Conservation (phyloP, 2,113 vertebrate species). For the Ia io region DNA sequence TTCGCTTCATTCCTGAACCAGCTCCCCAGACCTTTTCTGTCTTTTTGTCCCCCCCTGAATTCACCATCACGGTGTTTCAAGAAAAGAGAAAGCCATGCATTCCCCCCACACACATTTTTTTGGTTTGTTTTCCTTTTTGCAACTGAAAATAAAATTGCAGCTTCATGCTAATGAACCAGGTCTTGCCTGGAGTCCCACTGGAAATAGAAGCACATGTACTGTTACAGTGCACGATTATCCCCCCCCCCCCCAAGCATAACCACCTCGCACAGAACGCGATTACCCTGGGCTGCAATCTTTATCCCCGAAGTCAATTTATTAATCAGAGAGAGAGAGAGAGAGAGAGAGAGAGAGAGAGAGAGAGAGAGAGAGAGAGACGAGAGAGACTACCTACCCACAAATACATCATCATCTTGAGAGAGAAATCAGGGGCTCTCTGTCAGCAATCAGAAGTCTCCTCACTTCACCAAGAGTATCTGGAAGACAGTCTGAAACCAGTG, state of each 20-base stretch:
- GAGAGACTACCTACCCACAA: slow-evolving; percentile 92
- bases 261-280: slow-evolving; percentile 63
- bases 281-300: slow-evolving; percentile 70
- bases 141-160: slow-evolving; percentile 76
- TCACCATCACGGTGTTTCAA: slow-evolving; percentile 37
- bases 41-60: background rate
- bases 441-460: slow-evolving; percentile 86
- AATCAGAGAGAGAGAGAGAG: slow-evolving; percentile 81
- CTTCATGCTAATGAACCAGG: slow-evolving; percentile 71
- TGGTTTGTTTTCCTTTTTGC: slow-evolving; percentile 23
- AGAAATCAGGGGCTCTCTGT: slow-evolving; percentile 85
- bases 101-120: background rate
- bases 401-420: slow-evolving; percentile 95
- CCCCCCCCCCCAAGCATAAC: slow-evolving; percentile 73
- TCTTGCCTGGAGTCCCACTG: slow-evolving; percentile 73
- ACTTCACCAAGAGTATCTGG: slow-evolving; percentile 89
- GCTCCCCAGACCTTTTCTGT: slow-evolving; percentile 14
- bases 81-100: slow-evolving; percentile 46
- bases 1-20: slow-evolving; percentile 23
- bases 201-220: slow-evolving; percentile 69
- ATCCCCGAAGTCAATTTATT: slow-evolving; percentile 77
- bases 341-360: slow-evolving; percentile 79
- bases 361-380: slow-evolving; percentile 77
- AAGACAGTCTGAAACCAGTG: slow-evolving; percentile 85
- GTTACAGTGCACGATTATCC: slow-evolving; percentile 31